phyloP scores from a whole-genome alignment of 2,888 invertebrate genomes.

The Xiphydria camelus region DNA sequence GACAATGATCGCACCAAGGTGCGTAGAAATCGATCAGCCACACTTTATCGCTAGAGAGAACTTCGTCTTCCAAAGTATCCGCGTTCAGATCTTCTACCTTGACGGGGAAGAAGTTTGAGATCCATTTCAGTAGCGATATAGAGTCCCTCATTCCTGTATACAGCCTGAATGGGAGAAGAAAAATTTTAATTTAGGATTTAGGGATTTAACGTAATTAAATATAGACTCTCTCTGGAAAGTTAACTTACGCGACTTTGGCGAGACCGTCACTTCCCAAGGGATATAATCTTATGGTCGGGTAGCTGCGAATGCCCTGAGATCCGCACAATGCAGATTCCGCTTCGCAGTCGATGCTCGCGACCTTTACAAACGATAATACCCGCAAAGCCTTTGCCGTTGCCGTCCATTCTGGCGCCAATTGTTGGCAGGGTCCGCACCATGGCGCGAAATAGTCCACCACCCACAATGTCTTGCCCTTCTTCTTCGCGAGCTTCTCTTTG shows the following conservation, averaged over 20 bases:
- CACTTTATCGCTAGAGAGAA: conserved; percentile 59
- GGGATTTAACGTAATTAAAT: background rate
- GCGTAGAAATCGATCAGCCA: conserved; percentile 72
- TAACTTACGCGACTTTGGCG: conserved; percentile 60
- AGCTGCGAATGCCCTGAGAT: conserved; percentile 65
- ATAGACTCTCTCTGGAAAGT: too few relatives aligned
- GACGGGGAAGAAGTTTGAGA: conserved; percentile 66
- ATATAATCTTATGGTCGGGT: conserved; percentile 72
- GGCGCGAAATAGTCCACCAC: conserved; percentile 74
- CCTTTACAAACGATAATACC: conserved; percentile 59
- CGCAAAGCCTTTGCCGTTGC: conserved; percentile 64
- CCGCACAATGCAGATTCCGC: conserved; percentile 63
- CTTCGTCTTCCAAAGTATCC: conserved; percentile 57
- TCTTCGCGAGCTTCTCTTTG: conserved; percentile 60
- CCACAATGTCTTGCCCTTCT: conserved; percentile 65
- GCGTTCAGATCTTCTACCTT: conserved; percentile 59
- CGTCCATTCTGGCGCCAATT: conserved; percentile 70
- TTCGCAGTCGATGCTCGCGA: conserved; percentile 72
- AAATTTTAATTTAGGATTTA: conserved; percentile 17
- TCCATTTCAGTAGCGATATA: conserved; percentile 66
- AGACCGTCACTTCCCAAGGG: conserved; percentile 62
- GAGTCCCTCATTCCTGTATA: conserved; percentile 68
- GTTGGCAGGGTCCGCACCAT: conserved; percentile 77
- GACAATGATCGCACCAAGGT: conserved; percentile 70
- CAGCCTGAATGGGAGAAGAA: conserved; percentile 50